Conservation (phyloP, 2,797 vertebrate species). For the Lepus oiostolus region DNA sequence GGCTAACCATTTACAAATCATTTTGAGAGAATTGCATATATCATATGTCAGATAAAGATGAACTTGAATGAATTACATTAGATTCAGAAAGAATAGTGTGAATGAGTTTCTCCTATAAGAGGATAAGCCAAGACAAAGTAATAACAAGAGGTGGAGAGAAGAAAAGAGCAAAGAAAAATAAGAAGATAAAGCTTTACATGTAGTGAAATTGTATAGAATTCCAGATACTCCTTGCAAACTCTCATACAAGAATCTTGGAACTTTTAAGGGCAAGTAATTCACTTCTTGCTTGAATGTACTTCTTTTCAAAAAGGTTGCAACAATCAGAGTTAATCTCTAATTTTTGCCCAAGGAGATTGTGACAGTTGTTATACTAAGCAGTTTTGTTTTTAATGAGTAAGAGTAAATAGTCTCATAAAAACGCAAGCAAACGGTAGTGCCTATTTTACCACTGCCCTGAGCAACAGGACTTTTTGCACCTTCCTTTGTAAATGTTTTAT, state of each 20-base stretch:
- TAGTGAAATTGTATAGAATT: not conserved
- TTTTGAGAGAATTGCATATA: not conserved
- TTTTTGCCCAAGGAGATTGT: slow-evolving; percentile 32
- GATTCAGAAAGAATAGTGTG: not conserved
- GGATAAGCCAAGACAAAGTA: not conserved
- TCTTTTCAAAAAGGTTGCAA: not conserved
- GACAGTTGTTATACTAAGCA: slow-evolving; percentile 73
- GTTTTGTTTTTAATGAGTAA: slow-evolving; percentile 78
- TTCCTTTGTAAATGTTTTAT: slow-evolving; percentile 73
- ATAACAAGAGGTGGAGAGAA: not conserved
- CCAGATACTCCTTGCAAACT: not conserved
- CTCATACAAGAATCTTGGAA: not conserved
- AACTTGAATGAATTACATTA: slow-evolving; percentile 34
- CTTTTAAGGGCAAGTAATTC: not conserved
- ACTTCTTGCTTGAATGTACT: not conserved
- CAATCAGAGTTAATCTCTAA: not conserved
- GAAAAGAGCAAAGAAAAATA: not conserved
- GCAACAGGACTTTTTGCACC: slow-evolving; percentile 72
- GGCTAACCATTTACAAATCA: not conserved
- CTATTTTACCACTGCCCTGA: slow-evolving; percentile 78
- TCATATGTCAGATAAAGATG: not conserved
- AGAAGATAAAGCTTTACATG: not conserved
- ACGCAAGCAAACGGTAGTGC: slow-evolving; percentile 54
- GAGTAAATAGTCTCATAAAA: slow-evolving; percentile 59
- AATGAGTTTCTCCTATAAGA: not conserved